A percentile compares a stretch with the other conserved stretches of the same genome.
These are phyloP conservation scores for Megaptera novaeangliae DNA, from an alignment of 2,113 vertebrate species.

Conservation along the genomic window DNA sequence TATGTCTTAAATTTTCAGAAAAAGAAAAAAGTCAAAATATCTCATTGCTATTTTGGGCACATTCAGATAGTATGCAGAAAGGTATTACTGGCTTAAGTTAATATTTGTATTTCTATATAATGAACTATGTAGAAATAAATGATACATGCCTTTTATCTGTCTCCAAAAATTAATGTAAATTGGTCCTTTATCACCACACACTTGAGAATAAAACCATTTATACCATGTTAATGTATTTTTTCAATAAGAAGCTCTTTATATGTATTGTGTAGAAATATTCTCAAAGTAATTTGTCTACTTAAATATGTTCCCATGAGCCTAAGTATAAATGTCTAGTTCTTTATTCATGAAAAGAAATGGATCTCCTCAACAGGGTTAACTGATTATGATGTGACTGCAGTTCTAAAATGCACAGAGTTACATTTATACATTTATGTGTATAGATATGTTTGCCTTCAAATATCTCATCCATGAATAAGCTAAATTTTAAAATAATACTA, in stretches of 20 bases:
- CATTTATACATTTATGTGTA: neutral
- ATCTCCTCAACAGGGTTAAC: neutral
- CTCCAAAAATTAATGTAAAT: neutral
- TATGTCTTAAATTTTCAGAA: neutral
- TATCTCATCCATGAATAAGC: neutral
- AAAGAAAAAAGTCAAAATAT: neutral
- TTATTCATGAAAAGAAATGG: neutral
- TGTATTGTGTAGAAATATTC: neutral
- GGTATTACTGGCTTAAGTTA: neutral
- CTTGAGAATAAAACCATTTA: neutral
- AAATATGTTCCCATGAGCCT: neutral
- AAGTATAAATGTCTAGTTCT: neutral
- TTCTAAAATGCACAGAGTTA: neutral
- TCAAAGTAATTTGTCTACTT: constrained; percentile 3
- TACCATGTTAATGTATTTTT: neutral
- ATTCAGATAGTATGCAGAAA: neutral
- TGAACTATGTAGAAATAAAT: neutral
- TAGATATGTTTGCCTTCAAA: neutral
- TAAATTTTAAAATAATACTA: neutral
- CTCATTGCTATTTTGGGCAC: neutral
- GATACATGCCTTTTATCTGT: neutral
- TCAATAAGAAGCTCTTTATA: neutral
- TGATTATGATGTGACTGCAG: neutral
- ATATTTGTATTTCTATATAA: constrained; percentile 1
- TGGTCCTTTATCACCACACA: neutral